Percentiles rank a stretch among this genome's conserved stretches.
Evolutionary conservation across 2,888 invertebrate genomes (phyloP).

Genomic region (Elegia similella): DNA sequence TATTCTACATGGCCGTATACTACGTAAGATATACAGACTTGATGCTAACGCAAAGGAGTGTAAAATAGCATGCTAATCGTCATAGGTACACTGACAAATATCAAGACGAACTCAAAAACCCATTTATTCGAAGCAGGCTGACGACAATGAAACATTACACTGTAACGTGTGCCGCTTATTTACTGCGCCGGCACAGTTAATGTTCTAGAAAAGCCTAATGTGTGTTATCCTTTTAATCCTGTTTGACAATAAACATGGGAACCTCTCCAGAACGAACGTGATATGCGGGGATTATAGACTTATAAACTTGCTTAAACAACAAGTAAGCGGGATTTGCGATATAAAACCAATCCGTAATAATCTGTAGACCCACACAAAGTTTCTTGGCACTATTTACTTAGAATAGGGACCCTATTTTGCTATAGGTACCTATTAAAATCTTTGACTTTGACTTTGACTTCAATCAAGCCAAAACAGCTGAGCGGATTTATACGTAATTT

Average conservation of each 20-base stretch:
- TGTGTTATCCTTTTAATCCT: conserved; percentile 60
- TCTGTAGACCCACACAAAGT: not conserved
- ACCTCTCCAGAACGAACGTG: conserved; percentile 37
- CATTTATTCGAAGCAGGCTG: conserved; percentile 39
- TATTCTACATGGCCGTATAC: too few relatives aligned
- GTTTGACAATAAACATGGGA: conserved; percentile 59
- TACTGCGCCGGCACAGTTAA: conserved; percentile 54
- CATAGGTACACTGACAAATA: conserved; percentile 29
- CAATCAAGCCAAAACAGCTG: too few relatives aligned
- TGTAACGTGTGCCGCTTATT: conserved; percentile 57
- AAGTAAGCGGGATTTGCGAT: conserved; percentile 18
- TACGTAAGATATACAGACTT: too few relatives aligned
- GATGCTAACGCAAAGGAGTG: too few relatives aligned
- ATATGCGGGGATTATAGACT: conserved; percentile 51
- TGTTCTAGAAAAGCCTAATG: conserved; percentile 62
- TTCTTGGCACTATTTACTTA: not conserved
- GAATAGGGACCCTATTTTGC: too few relatives aligned
- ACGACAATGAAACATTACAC: conserved; percentile 56
- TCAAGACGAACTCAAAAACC: conserved; percentile 31
- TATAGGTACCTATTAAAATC: too few relatives aligned
- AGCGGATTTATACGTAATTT: too few relatives aligned
- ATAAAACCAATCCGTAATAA: conserved; percentile 4
- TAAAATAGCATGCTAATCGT: too few relatives aligned
- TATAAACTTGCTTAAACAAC: conserved; percentile 46
- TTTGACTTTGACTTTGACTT: too few relatives aligned